Evolutionary conservation across 1,140 invertebrate species (phyloP), one percentile per base, ranked within the genome.

Genomic region (Lepidurus couesii): DNA sequence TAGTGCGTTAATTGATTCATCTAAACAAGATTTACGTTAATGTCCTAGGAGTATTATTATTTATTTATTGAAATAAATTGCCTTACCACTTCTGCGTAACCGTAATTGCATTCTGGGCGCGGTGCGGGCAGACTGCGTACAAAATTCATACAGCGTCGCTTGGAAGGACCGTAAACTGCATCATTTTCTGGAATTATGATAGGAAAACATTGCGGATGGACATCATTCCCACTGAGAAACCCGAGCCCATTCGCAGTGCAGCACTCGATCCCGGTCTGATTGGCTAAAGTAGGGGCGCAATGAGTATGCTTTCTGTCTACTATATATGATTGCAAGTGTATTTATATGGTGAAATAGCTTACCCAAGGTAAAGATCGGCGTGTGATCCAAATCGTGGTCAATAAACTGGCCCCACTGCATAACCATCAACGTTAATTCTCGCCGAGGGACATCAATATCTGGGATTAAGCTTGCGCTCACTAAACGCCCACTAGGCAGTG

Each of bases 361-460:
- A 79, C 79, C 65, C 11, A 80, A 79, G 26, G 76, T 65, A 11
- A 80, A 79, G n/a, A 73, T 65, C 10, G 79, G 26, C 9, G 45
- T 76, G 10, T 34, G 76, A 13, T 65, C 81, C 44, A 88, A 80
- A 80, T 90, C 89, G 79, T 90, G 89, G 1, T 89, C 87, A 8
- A 90, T 77, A 76, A 89, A 84, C 82, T 90, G 89, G 0, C 89
- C 88, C 87, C 88, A 89, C 78, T 88, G 86, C 87, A 89, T 87
- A 6, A 86, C 81, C 21, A 83, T 81, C 10, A 84, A 80, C 16
- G 84, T 84, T n/a, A 82, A 80, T n/a, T 85, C 81, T 0, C 81
- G 82, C 80, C 88, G 86, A 2, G 84, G 81, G 5, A 84, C 81
- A 1, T 86, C 82, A 21, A 81, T 75, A 76, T 86, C 86, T 4